Conservation (phyloP, 2,888 invertebrate species). For the Rhagonycha lutea region DNA sequence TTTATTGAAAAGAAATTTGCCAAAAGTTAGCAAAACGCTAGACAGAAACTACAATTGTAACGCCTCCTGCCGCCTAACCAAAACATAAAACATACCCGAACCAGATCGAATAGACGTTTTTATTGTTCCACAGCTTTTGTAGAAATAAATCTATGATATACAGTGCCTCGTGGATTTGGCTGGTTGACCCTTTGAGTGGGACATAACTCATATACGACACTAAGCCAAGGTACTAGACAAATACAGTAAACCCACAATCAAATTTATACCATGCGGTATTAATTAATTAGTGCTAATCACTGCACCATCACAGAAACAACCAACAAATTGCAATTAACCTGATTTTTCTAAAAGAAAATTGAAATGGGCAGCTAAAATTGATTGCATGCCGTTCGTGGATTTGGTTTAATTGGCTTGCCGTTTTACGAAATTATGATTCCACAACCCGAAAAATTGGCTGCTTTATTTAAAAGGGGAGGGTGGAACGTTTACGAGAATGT, state of each 20-base stretch:
- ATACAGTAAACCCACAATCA: slow-evolving; percentile 32
- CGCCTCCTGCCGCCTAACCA: slow-evolving; percentile 11
- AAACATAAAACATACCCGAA: slow-evolving; percentile 20
- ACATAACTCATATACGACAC: slow-evolving; percentile 35
- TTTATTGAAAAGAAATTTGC: slow-evolving; percentile 20
- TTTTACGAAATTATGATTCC: not conserved
- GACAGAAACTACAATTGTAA: slow-evolving; percentile 16
- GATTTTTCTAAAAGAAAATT: not conserved
- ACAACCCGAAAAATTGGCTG: not conserved
- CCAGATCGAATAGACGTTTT: slow-evolving; percentile 30
- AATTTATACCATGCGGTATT: slow-evolving; percentile 26
- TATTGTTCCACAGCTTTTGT: slow-evolving; percentile 28
- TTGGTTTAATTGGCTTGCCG: not conserved
- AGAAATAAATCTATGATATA: slow-evolving; percentile 34
- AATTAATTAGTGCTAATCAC: not conserved
- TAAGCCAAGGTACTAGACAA: slow-evolving; percentile 32
- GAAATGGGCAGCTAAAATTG: not conserved
- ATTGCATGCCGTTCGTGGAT: not conserved
- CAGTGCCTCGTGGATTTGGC: slow-evolving; percentile 30
- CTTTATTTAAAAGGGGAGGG: not conserved
- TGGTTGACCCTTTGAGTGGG: slow-evolving; percentile 29
- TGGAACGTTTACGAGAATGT: not conserved
- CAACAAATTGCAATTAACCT: not conserved
- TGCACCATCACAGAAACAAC: not conserved
- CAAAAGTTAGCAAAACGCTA: slow-evolving; percentile 15